Evolutionary conservation across 2,888 invertebrate genomes (phyloP), one percentile per base, ranked within the genome.

Genomic region (Andrena praecox): DNA sequence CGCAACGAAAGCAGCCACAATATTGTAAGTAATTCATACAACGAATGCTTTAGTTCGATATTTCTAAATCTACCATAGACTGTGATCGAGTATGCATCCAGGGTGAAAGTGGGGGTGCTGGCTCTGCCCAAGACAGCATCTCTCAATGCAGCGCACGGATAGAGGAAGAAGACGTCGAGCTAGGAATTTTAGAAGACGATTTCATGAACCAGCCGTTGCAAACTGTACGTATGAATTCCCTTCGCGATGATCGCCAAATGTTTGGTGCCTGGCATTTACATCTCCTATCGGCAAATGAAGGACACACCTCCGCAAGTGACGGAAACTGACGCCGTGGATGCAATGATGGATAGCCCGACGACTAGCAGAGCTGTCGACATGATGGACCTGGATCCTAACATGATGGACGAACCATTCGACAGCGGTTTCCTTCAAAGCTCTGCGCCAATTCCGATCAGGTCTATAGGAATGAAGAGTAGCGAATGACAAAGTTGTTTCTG

Each of bases 1-100:
- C 96, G 98, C 42, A 98, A 98, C 92, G 98, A 98, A 93, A 94
- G 93, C 74, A 94, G 92, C 81, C 94, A 94, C 42, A 95, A 94
- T 91, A 94, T 95, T 77, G 96, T 96, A 93, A 94, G 94, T 91
- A 82, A n/a, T 5, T 50, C 64, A 10, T 33, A 31, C 8, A 50
- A 33, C 10, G 1, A 20, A 29, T 16, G 31, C 6, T 52, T 66
- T 1, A 10, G 27, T 24, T 50, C n/a, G 0, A n/a, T 29, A n/a
- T 50, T 24, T 2, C 31, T 3, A 24, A 20, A 29, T n/a, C 2
- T 24, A 10, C 60, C 16, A 1, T 1, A 8, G 24, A 2, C 1
- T 42, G 12, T 0, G 27, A 42, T 42, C 16, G 42, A 16, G 16
- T 42, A 10, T 74, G 35, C 68, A 68, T 70, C 16, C 68, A 92